phyloP scores from a whole-genome alignment of 2,888 invertebrate genomes.

The Protodeltote pygarga region DNA sequence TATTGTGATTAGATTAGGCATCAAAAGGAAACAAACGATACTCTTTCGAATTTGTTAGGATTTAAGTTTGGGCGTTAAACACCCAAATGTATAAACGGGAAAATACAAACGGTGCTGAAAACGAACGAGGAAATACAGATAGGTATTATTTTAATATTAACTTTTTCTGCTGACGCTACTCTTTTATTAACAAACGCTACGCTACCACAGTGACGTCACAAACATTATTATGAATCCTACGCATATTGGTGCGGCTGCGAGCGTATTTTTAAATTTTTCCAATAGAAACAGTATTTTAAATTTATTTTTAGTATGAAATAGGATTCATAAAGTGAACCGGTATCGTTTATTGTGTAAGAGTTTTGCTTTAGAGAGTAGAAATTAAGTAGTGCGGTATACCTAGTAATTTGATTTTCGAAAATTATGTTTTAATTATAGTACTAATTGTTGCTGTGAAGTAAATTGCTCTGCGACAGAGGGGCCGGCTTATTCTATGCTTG shows the following conservation, averaged over 20 bases:
- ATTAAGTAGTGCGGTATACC: too few species aligned
- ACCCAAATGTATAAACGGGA: too few species aligned
- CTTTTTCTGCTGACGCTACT: slow-evolving; percentile 23
- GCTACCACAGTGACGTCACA: slow-evolving; percentile 5
- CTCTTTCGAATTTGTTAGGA: too few species aligned
- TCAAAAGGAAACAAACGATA: too few species aligned
- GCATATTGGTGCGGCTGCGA: slow-evolving; percentile 15
- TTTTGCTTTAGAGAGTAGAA: background rate
- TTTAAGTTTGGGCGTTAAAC: too few species aligned
- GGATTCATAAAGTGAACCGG: background rate
- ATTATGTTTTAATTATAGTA: too few species aligned
- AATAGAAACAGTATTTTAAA: slow-evolving; percentile 23
- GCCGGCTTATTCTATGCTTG: too few species aligned
- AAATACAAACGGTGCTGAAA: too few species aligned
- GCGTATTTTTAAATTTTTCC: slow-evolving; percentile 38
- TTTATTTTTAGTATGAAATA: slow-evolving; percentile 10
- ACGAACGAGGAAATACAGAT: background rate
- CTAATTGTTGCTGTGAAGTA: too few species aligned
- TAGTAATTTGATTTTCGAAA: too few species aligned
- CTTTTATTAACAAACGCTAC: slow-evolving; percentile 22
- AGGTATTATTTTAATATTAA: background rate
- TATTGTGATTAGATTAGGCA: too few species aligned
- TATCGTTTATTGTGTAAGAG: background rate
- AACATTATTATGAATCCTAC: slow-evolving; percentile 39
- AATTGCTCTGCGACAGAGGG: too few species aligned